phyloP scores from a whole-genome alignment of 2,888 invertebrate genomes.

The Lamproptera curius region DNA sequence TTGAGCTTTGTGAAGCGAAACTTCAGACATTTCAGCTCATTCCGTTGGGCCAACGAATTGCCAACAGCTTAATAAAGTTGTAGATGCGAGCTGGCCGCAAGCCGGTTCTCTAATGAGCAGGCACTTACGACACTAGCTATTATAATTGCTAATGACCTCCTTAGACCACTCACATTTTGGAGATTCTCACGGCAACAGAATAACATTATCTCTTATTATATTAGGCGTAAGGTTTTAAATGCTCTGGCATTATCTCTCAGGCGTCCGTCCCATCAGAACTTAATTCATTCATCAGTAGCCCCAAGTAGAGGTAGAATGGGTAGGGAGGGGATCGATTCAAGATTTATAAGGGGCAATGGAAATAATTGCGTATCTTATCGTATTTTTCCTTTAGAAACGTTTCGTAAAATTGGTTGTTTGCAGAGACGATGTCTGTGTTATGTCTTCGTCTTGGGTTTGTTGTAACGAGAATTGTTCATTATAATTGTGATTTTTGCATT shows the following conservation, averaged over 20 bases:
- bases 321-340: constrained; percentile 25
- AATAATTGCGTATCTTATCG: constrained; percentile 1
- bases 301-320: constrained; percentile 28
- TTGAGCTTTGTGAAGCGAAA: too few relatives aligned
- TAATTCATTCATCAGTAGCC: constrained; percentile 41
- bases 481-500: too few relatives aligned
- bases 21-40: too few relatives aligned
- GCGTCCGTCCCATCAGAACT: constrained; percentile 36
- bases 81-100: constrained; percentile 4
- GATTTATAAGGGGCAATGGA: background rate
- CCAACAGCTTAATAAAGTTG: constrained; percentile 4
- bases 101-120: constrained; percentile 50
- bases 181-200: constrained; percentile 21
- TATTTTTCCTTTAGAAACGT: background rate
- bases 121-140: constrained; percentile 56
- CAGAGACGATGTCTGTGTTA: too few relatives aligned
- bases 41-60: background rate
- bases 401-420: too few relatives aligned
- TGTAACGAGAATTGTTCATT: too few relatives aligned
- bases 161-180: constrained; percentile 40
- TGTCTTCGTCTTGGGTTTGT: too few relatives aligned
- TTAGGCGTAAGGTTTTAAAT: constrained; percentile 23
- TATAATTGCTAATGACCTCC: constrained; percentile 67
- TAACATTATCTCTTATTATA: constrained; percentile 17
- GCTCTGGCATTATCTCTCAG: constrained; percentile 17